Evolutionary conservation across 2,113 vertebrate genomes (phyloP).

Genomic region (Taxidea taxus): DNA sequence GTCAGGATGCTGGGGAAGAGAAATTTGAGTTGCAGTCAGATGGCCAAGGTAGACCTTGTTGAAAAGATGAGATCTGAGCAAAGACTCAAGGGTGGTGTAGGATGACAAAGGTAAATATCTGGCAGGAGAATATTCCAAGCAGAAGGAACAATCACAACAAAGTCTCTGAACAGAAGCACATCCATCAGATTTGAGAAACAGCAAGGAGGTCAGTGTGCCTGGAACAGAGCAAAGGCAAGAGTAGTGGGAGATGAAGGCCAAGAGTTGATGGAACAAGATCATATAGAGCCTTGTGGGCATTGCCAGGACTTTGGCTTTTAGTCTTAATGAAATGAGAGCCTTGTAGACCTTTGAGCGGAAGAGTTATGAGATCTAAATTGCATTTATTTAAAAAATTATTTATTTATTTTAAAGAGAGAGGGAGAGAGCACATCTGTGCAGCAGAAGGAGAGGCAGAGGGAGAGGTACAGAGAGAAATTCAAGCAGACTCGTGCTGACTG

Average conservation of each 20-base stretch:
- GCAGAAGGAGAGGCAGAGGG: neutral
- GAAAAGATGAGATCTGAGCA: neutral
- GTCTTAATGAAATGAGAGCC: neutral
- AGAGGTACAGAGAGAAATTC: neutral
- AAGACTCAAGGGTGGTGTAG: neutral
- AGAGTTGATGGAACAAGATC: neutral
- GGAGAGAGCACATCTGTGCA: neutral
- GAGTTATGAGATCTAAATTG: neutral
- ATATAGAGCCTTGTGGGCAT: neutral
- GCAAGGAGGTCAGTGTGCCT: neutral
- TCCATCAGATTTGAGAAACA: neutral
- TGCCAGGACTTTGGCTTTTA: neutral
- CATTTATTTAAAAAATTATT: neutral
- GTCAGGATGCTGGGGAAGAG: neutral
- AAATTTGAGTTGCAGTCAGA: neutral
- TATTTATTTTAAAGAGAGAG: neutral
- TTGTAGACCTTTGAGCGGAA: conserved; percentile 17
- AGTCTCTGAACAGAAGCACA: neutral
- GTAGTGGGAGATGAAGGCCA: neutral
- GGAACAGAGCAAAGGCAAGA: neutral
- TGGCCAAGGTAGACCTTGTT: neutral
- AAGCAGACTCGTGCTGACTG: neutral
- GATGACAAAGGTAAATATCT: neutral
- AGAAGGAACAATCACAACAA: neutral
- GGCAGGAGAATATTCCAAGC: neutral